Base-by-base conservation (phyloP, 2,888 invertebrate species). In the Vesta saturnalis region DNA sequence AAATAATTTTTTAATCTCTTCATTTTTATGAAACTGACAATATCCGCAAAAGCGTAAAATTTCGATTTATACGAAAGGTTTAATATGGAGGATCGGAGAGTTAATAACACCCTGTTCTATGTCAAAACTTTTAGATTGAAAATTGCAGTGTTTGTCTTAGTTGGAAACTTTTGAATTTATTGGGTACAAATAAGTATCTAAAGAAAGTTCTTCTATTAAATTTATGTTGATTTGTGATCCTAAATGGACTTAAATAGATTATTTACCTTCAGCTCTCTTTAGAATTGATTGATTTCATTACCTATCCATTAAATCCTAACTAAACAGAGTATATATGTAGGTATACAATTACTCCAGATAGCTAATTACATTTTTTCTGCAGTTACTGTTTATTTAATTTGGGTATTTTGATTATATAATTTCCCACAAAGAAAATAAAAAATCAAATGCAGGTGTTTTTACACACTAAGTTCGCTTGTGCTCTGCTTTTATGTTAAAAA, bases 61-160 rank as follows among this genome's bases (percentile, higher is more conserved):
- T 52, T 52, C 52, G 52, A 52, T 52, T 52, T 52, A 52, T 19
- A 19, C n/a, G 52, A 52, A 21, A 52, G 52, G 52, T 52, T 52
- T 52, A 52, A 18, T 52, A 52, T 52, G 52, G 52, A 52, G 21
- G 52, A 52, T 52, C 52, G 52, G 19, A 52, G 52, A 52, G 52
- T 52, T 52, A 52, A 52, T 52, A 52, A 52, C 52, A 52, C 22
- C 52, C 18, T 52, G 52, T 52, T 52, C 52, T 52, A 19, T 52
- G 52, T 52, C 52, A 52, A 52, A 52, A 52, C 52, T 52, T 52
- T 52, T 52, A 52, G 52, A 52, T 52, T 52, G 52, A 52, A 52
- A 52, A 52, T 52, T 52, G 52, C 52, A 52, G 21, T 52, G 52
- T 52, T 52, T 52, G 52, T 52, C 52, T 52, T 52, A 52, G 52